Conservation (phyloP, 2,888 invertebrate species). For the Drosophila mimica region DNA sequence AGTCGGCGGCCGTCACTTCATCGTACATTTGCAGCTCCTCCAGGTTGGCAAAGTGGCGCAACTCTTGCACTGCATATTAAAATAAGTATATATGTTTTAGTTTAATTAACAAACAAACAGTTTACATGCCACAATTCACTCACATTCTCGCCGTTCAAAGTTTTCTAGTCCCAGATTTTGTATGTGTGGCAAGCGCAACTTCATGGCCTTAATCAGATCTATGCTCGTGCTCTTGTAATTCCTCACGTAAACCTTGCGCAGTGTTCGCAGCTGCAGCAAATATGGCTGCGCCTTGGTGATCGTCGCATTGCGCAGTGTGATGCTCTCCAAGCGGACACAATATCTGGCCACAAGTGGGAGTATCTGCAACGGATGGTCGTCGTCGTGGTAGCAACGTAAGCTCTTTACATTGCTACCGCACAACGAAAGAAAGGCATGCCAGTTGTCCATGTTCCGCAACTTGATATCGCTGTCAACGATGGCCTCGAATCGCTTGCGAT, state of each 20-base stretch:
- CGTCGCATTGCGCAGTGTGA: conserved; percentile 61
- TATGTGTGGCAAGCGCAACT: conserved; percentile 50
- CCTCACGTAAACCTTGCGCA: conserved; percentile 55
- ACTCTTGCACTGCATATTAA: conserved; percentile 54
- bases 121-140: conserved; percentile 13
- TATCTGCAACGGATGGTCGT: conserved; percentile 64
- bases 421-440: conserved; percentile 67
- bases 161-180: conserved; percentile 54
- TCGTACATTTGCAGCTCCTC: conserved; percentile 59
- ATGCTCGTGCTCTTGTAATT: conserved; percentile 68
- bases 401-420: conserved; percentile 56
- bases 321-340: conserved; percentile 54
- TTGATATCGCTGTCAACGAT: conserved; percentile 60
- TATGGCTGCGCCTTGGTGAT: conserved; percentile 49
- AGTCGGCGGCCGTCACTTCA: conserved; percentile 61
- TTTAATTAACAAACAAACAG: neutral
- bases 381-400: conserved; percentile 59
- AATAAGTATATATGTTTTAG: neutral
- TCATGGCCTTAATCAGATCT: conserved; percentile 55
- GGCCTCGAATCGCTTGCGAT: conserved; percentile 52
- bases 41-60: conserved; percentile 53
- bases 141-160: conserved; percentile 63
- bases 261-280: conserved; percentile 43
- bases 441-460: conserved; percentile 57
- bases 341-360: conserved; percentile 55